Conservation (phyloP, 2,797 vertebrate genomes). For the Onychomys arenicola region DNA sequence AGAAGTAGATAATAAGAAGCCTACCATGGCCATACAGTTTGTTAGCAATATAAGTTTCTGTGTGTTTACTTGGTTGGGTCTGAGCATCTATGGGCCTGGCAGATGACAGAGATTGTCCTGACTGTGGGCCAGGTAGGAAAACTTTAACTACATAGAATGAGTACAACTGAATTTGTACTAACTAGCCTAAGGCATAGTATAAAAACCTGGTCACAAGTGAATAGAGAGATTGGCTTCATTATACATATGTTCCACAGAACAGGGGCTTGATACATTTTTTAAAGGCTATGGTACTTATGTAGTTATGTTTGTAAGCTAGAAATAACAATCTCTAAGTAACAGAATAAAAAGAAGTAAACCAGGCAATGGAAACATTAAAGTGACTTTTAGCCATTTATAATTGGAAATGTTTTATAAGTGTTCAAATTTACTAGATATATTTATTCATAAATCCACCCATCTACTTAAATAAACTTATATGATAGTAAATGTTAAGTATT, state of each 20-base stretch:
- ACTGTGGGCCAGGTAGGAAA: no score
- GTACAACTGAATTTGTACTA: neutral
- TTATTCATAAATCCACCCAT: neutral
- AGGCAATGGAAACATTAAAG: neutral
- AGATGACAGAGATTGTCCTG: no score
- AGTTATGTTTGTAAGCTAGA: neutral
- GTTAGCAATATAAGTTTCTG: no score
- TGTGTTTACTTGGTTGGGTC: no score
- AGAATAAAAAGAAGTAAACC: constrained; percentile 28
- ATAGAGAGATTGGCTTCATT: neutral
- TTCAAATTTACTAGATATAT: neutral
- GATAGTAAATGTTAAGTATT: neutral
- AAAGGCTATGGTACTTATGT: neutral
- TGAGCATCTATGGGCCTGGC: no score
- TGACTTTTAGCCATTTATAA: neutral
- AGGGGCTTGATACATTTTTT: neutral
- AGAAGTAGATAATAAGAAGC: no score
- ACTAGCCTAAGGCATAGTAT: neutral
- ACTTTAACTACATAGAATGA: no score
- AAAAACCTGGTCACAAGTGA: neutral
- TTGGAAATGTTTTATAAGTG: neutral
- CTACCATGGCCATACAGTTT: no score
- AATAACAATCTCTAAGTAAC: neutral
- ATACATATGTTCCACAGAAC: neutral
- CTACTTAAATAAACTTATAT: constrained; percentile 36